These are phyloP conservation scores for Nemapogon koenigi DNA, from an alignment of 2,888 invertebrate species.

Conservation along the genomic window DNA sequence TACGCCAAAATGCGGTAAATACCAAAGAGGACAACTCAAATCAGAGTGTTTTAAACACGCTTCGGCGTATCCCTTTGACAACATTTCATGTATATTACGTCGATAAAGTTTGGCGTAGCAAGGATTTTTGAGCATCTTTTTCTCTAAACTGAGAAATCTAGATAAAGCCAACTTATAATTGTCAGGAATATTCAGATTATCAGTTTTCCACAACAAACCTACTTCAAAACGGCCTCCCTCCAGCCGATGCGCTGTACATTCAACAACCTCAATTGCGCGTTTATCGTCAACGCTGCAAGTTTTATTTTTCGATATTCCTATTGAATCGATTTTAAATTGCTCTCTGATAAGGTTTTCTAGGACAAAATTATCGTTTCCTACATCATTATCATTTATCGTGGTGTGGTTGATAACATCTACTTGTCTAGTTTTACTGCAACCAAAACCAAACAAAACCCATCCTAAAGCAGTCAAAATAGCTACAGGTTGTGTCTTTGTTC, in stretches of 20 bases:
- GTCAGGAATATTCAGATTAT: slow-evolving; percentile 5
- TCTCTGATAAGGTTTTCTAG: neutral
- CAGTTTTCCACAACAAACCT: slow-evolving; percentile 12
- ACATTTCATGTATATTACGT: slow-evolving; percentile 10
- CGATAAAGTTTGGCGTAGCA: slow-evolving; percentile 13
- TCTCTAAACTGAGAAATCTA: slow-evolving; percentile 12
- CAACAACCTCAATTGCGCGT: neutral
- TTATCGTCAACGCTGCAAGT: neutral
- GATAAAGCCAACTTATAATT: slow-evolving; percentile 11
- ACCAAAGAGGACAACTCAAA: slow-evolving; percentile 14
- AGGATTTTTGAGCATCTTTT: slow-evolving; percentile 13
- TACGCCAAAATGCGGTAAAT: slow-evolving; percentile 20
- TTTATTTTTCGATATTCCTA: neutral
- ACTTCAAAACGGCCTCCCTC: slow-evolving; percentile 11
- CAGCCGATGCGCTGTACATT: neutral
- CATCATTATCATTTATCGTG: neutral
- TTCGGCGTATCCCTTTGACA: slow-evolving; percentile 12
- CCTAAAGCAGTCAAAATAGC: neutral
- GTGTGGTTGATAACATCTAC: neutral
- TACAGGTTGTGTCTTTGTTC: slow-evolving; percentile 1
- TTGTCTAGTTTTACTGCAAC: neutral
- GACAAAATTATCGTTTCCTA: neutral
- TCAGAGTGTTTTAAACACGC: neutral
- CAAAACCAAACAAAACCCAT: slow-evolving; percentile 1
- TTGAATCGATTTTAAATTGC: neutral